Percentiles rank a stretch among this genome's conserved stretches.
Evolutionary conservation across 2,888 invertebrate genomes (phyloP).

Genomic region (Dynastes maya): DNA sequence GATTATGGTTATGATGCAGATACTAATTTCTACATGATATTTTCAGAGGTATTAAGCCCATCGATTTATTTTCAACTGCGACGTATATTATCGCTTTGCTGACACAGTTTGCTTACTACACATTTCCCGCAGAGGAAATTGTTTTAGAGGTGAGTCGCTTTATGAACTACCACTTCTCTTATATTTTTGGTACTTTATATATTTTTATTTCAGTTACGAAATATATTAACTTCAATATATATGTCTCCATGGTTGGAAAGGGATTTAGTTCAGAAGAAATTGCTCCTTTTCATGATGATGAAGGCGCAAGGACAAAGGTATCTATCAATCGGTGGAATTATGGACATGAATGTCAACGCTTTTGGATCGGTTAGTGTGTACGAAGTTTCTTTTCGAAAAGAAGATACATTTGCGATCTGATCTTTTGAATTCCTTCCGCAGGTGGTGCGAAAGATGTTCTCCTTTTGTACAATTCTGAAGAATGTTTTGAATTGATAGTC

Average conservation of each 20-base stretch:
- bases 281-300: slow-evolving; percentile 43
- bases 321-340: slow-evolving; percentile 43
- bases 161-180: background rate
- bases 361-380: slow-evolving; percentile 44
- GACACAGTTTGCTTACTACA: slow-evolving; percentile 34
- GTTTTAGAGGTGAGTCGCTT: slow-evolving; percentile 40
- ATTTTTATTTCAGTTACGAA: slow-evolving; percentile 15
- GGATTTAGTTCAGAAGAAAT: slow-evolving; percentile 16
- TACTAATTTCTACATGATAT: no score
- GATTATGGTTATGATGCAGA: no score
- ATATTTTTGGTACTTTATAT: background rate
- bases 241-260: slow-evolving; percentile 47
- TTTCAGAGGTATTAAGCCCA: background rate
- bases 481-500: slow-evolving; percentile 30
- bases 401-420: background rate
- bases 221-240: slow-evolving; percentile 43
- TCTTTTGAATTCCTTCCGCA: slow-evolving; percentile 1
- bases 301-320: slow-evolving; percentile 40
- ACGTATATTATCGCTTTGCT: slow-evolving; percentile 27
- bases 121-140: slow-evolving; percentile 45
- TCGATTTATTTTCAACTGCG: slow-evolving; percentile 6
- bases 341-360: slow-evolving; percentile 43
- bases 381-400: no score
- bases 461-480: slow-evolving; percentile 38
- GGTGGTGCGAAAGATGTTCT: slow-evolving; percentile 43